Base-by-base conservation (phyloP, 2,797 vertebrate genomes). In the Rhadinocentrus ornatus region DNA sequence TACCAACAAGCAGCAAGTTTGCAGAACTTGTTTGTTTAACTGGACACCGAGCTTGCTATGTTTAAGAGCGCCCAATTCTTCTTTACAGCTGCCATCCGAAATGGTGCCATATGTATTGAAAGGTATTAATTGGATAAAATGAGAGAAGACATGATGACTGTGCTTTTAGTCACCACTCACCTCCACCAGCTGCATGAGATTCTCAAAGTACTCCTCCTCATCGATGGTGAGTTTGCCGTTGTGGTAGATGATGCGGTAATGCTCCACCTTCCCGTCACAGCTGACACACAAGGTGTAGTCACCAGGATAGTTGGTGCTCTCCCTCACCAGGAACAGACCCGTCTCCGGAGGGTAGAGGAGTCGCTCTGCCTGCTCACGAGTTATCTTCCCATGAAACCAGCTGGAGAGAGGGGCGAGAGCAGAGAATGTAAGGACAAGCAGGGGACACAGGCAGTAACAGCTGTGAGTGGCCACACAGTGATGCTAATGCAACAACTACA, bases 171-270 rank as follows among this genome's bases (percentile, higher is more conserved):
- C 0, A 16, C 46, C 2, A 7, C 96, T 95, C 88, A 99, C 98
- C 97, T 99, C 97, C 78, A 99, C 98, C 83, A 99, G 93, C 94
- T 99, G 97, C 97, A 99, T 99, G 88, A 99, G 96, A 91, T 99
- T 99, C 81, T 98, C 96, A 0, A 99, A 99, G 93, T 95, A 99
- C 85, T 96, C 97, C 90, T 99, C 98, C 89, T 99, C 97, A 0
- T 99, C 97, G 2, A 99, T 99, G 93, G 96, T 97, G 66, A 99
- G 96, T 91, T 98, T 99, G 92, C 96, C 96, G 48, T 96, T 92
- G 52, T 96, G 96, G 91, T 99, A 99, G 88, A 99, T 98, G 94
- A 99, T 99, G 82, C 97, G 96, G 92, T 99, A 99, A 91, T 99
- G 98, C 91, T 99, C 98, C 94, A 99, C 98, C 90, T 99, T 99